Base-by-base conservation (phyloP, 2,113 vertebrate genomes). In the Micronisus gabar region DNA sequence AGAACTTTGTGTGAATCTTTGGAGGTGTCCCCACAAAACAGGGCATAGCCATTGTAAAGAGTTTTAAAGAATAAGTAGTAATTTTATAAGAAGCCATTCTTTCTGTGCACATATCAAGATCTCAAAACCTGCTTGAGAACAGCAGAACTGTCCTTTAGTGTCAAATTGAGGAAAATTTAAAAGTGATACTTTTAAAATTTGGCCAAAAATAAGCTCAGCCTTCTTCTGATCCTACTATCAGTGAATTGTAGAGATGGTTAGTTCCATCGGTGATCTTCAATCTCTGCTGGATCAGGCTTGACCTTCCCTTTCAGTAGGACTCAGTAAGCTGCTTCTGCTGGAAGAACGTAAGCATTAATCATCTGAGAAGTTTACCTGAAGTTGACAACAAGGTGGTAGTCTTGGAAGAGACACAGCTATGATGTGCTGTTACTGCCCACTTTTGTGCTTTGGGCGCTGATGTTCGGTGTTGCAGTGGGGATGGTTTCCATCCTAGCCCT, bases 391-490 rank as follows among this genome's bases (percentile, higher is more conserved):
- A 10, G 76, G n/a, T 26, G 27, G 32, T 47, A 79, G 32, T 71
- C 23, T 59, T 0, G 0, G 48, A 55, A 14, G 63, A 34, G 19
- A 4, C 23, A 1, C 14, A 0, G 7, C 25, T 43, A 2, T 47
- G 40, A 13, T 0, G 0, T 59, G n/a, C 34, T 65, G 13, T 53
- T 41, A 7, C 5, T 88, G 67, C 40, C 29, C 4, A 0, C 15
- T 67, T 41, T 0, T 0, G 2, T 47, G 25, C 59, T 80, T 48
- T 47, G 45, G 34, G 32, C 26, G 8, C 4, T 19, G 56, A 4
- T 2, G 1, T 22, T 41, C 19, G 2, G 2, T 3, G 6, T 29
- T 81, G 26, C 81, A 65, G n/a, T 11, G 32, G 34, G 19, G 30
- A 3, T 47, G 27, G 38, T 43, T 83, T 75, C 34, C 9, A 8